Percentiles rank a stretch among this genome's conserved stretches.
phyloP scores from a whole-genome alignment of 1,140 invertebrate genomes.

The Hesperophylax magnus region DNA sequence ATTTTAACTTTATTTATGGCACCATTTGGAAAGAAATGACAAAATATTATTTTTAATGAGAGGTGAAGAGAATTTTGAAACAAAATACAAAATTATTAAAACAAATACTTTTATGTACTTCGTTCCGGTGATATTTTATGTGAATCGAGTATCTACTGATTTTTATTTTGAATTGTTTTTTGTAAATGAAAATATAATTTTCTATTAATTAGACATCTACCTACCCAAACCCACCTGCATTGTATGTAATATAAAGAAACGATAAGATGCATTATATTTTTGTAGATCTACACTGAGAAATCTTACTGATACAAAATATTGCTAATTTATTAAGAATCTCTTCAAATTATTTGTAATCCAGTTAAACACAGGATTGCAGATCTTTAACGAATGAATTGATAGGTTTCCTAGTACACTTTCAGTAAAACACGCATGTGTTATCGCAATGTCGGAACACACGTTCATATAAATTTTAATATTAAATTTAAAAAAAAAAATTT shows the following conservation, averaged over 20 bases:
- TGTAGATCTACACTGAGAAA: no score
- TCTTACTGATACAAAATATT: no score
- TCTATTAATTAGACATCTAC: not conserved
- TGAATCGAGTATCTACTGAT: not conserved
- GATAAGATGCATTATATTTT: not conserved
- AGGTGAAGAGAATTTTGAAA: not conserved
- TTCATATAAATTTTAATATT: no score
- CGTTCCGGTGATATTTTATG: not conserved
- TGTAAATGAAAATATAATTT: not conserved
- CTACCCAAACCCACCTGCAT: no score
- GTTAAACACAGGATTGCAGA: no score
- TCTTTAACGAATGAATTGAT: no score
- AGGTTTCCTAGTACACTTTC: no score
- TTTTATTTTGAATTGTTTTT: not conserved
- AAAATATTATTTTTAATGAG: not conserved
- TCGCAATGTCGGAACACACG: no score
- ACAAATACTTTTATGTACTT: not conserved
- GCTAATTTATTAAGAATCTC: no score
- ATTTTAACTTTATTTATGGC: constrained; percentile 21
- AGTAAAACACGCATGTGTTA: no score
- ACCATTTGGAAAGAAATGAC: constrained; percentile 2
- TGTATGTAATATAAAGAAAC: not conserved
- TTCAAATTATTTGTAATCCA: no score
- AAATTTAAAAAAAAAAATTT: no score
- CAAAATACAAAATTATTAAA: not conserved